These are phyloP conservation scores for Calameuta pallipes DNA, from an alignment of 2,888 invertebrate species.

Conservation along the genomic window DNA sequence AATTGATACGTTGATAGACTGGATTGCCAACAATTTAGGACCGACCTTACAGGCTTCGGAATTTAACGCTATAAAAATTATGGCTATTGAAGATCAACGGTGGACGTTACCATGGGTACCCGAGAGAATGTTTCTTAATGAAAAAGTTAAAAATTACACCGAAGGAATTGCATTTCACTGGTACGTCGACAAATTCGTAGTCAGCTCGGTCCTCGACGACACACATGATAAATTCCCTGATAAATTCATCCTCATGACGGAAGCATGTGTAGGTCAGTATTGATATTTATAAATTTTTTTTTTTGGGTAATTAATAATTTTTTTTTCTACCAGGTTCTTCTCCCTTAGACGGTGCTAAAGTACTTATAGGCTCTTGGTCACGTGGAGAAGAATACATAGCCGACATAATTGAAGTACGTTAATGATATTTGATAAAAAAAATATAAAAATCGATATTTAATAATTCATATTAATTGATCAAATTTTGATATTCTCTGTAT, in stretches of 20 bases:
- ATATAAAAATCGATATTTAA: too few species aligned
- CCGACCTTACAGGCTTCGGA: constrained; percentile 9
- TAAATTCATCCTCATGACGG: constrained; percentile 81
- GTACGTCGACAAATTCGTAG: constrained; percentile 77
- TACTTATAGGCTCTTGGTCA: constrained; percentile 78
- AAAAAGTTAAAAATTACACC: constrained; percentile 71
- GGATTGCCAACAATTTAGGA: constrained; percentile 15
- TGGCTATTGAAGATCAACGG: constrained; percentile 16
- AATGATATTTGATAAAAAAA: too few species aligned
- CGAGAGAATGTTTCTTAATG: constrained; percentile 55
- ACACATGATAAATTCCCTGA: constrained; percentile 73
- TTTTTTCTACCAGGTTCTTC: constrained; percentile 68
- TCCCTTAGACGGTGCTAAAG: constrained; percentile 69
- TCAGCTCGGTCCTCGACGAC: constrained; percentile 70
- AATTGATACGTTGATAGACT: constrained; percentile 64
- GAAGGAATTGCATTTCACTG: constrained; percentile 87
- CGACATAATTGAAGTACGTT: constrained; percentile 73
- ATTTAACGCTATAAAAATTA: constrained; percentile 11
- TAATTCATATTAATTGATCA: too few species aligned
- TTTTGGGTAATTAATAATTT: background rate
- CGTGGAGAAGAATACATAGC: constrained; percentile 76
- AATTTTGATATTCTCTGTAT: too few species aligned
- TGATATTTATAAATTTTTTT: background rate
- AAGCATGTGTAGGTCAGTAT: constrained; percentile 75
- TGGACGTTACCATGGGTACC: constrained; percentile 13